Base-by-base conservation (phyloP, 2,888 invertebrate genomes). In the Autographa pulchrina region DNA sequence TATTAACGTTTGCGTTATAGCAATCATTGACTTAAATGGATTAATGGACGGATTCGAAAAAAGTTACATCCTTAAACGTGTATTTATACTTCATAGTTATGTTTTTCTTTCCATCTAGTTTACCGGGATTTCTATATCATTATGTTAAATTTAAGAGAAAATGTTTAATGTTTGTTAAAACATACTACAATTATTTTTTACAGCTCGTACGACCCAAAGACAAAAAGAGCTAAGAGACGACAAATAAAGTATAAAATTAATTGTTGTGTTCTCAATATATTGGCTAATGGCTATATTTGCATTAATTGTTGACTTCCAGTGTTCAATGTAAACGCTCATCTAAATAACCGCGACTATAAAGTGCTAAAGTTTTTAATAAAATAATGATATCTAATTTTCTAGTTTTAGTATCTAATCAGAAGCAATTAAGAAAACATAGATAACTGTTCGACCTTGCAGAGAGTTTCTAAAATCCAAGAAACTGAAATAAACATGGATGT, bases 381-480 rank as follows among this genome's bases (percentile, higher is more conserved):
- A 48, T 48, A 48, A 48, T 48, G n/a, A 8, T 48, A n/a, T 48
- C 14, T 48, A 48, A 48, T 48, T 48, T 16, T 16, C 14, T 43
- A 41, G 41, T 35, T 6, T 35, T 16, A 43, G 43, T 43, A 35
- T 38, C 20, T 25, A 9, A 32, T 63, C 48, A 18, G 8, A 35
- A 11, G 56, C 65, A 48, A 69, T 59, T 41, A 9, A n/a, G 38
- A 43, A 9, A 11, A 67, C 59, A 41, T 32, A 25, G 64, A 54
- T 68, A 63, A 63, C 56, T 31, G 18, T 70, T 78, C 8, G 63
- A 70, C 79, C 62, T 74, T 16, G 20, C 43, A 0, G 13, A n/a
- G 31, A 20, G 72, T 80, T 80, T 75, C 70, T 73, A 69, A 65
- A 67, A 60, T 41, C 5, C 11, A 35, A 1, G 60, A 16, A 25